These are phyloP conservation scores for Ophion obscuratus DNA, from an alignment of 2,888 invertebrate genomes.

Conservation along the genomic window DNA sequence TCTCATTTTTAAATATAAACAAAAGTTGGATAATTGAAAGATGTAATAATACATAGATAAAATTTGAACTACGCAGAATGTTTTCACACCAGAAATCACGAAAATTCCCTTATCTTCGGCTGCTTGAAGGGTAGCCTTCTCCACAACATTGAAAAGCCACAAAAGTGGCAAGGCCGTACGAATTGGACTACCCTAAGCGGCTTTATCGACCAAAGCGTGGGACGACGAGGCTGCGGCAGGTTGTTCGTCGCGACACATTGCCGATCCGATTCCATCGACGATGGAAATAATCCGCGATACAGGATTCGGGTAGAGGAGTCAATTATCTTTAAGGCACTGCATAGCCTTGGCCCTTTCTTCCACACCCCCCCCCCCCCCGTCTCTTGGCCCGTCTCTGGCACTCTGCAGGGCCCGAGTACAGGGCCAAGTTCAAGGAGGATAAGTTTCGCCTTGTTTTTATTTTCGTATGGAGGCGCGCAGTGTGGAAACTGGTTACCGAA, in stretches of 20 bases:
- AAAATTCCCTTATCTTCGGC: too few relatives aligned
- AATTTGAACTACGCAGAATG: too few relatives aligned
- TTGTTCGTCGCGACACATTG: neutral
- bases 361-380: neutral
- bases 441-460: conserved; percentile 9
- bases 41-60: too few relatives aligned
- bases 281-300: neutral
- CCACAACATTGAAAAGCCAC: too few relatives aligned
- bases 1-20: too few relatives aligned
- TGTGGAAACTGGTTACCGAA: conserved; percentile 41
- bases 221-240: neutral
- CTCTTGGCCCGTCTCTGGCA: neutral
- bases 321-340: neutral
- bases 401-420: neutral
- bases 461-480: neutral
- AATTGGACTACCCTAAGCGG: neutral
- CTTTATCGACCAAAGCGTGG: neutral
- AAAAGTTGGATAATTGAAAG: too few relatives aligned
- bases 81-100: too few relatives aligned
- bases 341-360: neutral
- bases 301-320: neutral
- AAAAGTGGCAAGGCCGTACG: too few relatives aligned
- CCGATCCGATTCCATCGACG: neutral
- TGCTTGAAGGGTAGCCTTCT: too few relatives aligned
- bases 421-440: conserved; percentile 30